Percentiles rank a stretch among this genome's conserved stretches.
These are phyloP conservation scores for Laticauda colubrina DNA, from an alignment of 2,113 vertebrate species.

Conservation along the genomic window DNA sequence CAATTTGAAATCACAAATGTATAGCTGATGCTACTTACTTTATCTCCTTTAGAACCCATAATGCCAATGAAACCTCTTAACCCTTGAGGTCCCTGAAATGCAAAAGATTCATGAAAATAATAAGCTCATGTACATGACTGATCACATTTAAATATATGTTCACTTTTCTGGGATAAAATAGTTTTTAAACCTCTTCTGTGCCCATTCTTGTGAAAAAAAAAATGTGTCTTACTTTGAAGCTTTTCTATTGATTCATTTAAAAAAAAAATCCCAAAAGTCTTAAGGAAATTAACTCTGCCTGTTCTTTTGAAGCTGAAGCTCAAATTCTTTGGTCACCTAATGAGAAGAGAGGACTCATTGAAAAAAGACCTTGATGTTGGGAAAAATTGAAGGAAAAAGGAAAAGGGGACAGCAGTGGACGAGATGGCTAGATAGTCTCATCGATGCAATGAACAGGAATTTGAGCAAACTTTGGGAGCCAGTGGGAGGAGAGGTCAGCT, in stretches of 20 bases:
- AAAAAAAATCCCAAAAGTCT: background rate
- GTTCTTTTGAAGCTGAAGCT: background rate
- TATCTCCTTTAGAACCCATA: conserved; percentile 85
- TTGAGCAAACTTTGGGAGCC: background rate
- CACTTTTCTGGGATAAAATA: background rate
- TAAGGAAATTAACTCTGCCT: background rate
- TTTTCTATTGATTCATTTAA: background rate
- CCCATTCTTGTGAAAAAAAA: background rate
- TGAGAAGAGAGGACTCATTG: background rate
- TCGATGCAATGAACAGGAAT: background rate
- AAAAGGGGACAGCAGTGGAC: background rate
- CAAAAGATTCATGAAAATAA: conserved; percentile 19
- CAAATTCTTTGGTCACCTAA: background rate
- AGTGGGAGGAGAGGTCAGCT: background rate
- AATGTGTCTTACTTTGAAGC: background rate
- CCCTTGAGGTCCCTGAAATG: conserved; percentile 84
- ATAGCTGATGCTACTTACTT: conserved; percentile 71
- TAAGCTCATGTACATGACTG: conserved; percentile 11
- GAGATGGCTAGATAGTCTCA: background rate
- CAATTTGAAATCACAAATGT: background rate
- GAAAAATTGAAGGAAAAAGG: background rate
- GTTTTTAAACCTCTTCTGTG: background rate
- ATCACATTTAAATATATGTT: conserved; percentile 15
- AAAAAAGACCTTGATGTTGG: background rate
- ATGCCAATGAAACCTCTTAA: conserved; percentile 86